Evolutionary conservation across 1,140 invertebrate genomes (phyloP), one percentile per base, ranked within the genome.

Genomic region (Lasaia peninsularis): DNA sequence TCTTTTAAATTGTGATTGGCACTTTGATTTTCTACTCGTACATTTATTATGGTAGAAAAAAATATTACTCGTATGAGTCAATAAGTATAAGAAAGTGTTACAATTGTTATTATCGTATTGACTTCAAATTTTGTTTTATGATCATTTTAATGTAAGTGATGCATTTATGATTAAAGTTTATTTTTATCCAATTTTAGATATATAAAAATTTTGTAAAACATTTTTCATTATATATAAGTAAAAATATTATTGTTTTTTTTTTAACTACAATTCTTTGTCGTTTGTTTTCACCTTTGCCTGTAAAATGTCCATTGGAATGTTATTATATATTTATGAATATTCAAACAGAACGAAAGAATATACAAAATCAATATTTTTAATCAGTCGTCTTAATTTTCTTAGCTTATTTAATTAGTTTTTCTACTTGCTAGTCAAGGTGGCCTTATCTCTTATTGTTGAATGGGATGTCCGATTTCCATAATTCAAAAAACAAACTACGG

Each of bases 151-250:
- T 75, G 57, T 79, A 75, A 75, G 73, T 73, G 72, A 71, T 69
- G 76, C 73, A 83, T 78, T 79, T 80, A 79, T 58, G 64, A 73
- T 60, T 73, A 69, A 66, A 64, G 65, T 71, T 73, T 31, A 33
- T 52, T 52, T 32, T 37, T 55, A 55, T 35, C 52, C 73, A 60
- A 71, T 44, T 56, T 71, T 80, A 79, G 73, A 58, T 77, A 71
- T 80, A 78, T 63, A 69, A 66, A 67, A 82, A 82, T 80, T 82
- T 85, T 85, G 78, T 85, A 82, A 85, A 80, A 82, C 74, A 71
- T 67, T 80, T 85, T 85, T 80, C 74, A 80, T 78, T 80, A 77
- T 79, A 80, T 72, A 68, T 80, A 75, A 77, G 72, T 58, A 69
- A 72, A 58, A 67, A 62, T 54, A 61, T 60, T 48, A 51, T 61